phyloP scores from a whole-genome alignment of 2,888 invertebrate species.

The Thereva unica region DNA sequence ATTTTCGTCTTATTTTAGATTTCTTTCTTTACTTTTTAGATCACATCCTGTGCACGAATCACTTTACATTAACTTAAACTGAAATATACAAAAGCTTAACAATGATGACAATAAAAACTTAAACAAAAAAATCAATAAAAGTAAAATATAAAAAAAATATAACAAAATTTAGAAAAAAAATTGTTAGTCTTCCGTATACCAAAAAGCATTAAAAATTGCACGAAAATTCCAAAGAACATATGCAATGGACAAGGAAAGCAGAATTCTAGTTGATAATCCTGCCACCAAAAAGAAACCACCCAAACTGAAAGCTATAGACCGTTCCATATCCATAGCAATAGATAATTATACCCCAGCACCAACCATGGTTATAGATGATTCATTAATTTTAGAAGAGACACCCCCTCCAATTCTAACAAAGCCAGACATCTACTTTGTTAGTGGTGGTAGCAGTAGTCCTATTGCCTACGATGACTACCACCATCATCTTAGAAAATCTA shows the following conservation, averaged over 20 bases:
- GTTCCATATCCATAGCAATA: conserved; percentile 58
- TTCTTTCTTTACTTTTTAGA: conserved; percentile 17
- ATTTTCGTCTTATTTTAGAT: too few relatives aligned
- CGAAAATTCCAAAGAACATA: conserved; percentile 16
- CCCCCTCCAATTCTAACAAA: conserved; percentile 42
- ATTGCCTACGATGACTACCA: conserved; percentile 40
- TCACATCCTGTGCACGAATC: conserved; percentile 25
- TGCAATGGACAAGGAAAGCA: conserved; percentile 39
- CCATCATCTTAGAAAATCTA: conserved; percentile 54
- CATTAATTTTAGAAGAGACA: conserved; percentile 54
- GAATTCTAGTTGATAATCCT: conserved; percentile 51
- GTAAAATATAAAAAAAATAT: conserved; percentile 22
- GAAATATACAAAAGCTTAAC: conserved; percentile 7
- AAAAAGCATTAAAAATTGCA: conserved; percentile 6
- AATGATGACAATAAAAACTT: conserved; percentile 29
- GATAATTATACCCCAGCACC: conserved; percentile 56
- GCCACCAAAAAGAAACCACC: conserved; percentile 58
- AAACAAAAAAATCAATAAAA: conserved; percentile 21
- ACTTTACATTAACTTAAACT: conserved; percentile 13
- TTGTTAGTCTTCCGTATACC: conserved; percentile 7
- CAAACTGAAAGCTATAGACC: conserved; percentile 57
- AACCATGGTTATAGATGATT: conserved; percentile 49
- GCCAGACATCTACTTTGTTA: conserved; percentile 57
- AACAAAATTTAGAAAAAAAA: conserved; percentile 22
- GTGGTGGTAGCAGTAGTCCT: conserved; percentile 51